Percentiles rank a stretch among this genome's conserved stretches.
These are phyloP conservation scores for Tipula lateralis DNA, from an alignment of 2,888 invertebrate genomes.

Conservation along the genomic window DNA sequence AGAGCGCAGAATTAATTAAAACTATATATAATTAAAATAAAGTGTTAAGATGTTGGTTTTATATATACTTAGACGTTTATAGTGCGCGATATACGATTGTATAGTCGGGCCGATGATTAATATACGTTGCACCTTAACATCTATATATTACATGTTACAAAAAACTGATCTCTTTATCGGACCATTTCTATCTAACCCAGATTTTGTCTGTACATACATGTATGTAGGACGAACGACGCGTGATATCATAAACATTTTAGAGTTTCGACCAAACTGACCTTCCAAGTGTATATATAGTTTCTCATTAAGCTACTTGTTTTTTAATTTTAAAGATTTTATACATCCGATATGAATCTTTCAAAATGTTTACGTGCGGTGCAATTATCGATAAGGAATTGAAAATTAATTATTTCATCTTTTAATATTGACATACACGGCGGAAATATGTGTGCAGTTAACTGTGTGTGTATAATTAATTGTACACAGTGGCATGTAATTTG, in stretches of 20 bases:
- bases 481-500: not conserved
- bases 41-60: not conserved
- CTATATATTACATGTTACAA: not conserved
- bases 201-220: not conserved
- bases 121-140: not conserved
- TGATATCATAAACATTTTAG: not conserved
- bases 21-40: not conserved
- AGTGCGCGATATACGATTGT: not conserved
- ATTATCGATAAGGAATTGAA: not conserved
- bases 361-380: not conserved
- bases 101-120: too few species aligned
- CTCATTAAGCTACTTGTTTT: not conserved
- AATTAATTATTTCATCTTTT: not conserved
- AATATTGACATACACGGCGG: not conserved
- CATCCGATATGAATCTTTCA: conserved; percentile 4
- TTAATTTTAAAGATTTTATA: not conserved
- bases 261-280: not conserved
- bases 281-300: too few species aligned
- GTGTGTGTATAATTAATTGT: not conserved
- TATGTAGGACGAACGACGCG: not conserved
- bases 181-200: not conserved
- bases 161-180: not conserved
- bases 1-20: conserved; percentile 11
- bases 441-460: not conserved
- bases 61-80: too few species aligned